A percentile compares a stretch with the other conserved stretches of the same genome.
These are phyloP conservation scores for Trissolcus basalis DNA, from an alignment of 1,140 invertebrate genomes.

Conservation along the genomic window DNA sequence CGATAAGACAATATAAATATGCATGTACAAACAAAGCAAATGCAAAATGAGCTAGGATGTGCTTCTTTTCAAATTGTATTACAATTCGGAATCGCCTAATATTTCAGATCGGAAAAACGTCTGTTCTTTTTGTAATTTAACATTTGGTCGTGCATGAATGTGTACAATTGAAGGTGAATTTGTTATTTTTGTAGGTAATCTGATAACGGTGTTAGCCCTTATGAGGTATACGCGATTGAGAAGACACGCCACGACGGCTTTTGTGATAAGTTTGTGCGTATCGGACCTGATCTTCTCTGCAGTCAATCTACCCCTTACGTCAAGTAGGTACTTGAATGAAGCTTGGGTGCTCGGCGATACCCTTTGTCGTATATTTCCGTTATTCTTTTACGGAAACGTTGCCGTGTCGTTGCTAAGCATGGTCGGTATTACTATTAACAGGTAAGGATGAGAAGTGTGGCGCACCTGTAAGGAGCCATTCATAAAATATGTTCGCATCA, in stretches of 20 bases:
- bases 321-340: slow-evolving; percentile 86
- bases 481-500: too few relatives aligned
- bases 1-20: too few relatives aligned
- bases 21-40: too few relatives aligned
- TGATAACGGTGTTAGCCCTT: slow-evolving; percentile 86
- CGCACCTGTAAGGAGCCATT: neutral
- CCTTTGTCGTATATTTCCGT: slow-evolving; percentile 89
- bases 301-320: slow-evolving; percentile 89
- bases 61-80: too few relatives aligned
- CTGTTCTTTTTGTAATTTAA: too few relatives aligned
- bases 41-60: too few relatives aligned
- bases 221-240: slow-evolving; percentile 85
- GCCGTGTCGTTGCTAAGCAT: slow-evolving; percentile 91
- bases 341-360: slow-evolving; percentile 87
- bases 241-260: slow-evolving; percentile 89
- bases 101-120: too few relatives aligned
- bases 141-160: too few relatives aligned
- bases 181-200: slow-evolving; percentile 81
- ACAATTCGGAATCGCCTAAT: too few relatives aligned
- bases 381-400: slow-evolving; percentile 93
- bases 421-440: slow-evolving; percentile 92
- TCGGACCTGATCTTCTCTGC: slow-evolving; percentile 91
- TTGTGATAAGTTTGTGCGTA: slow-evolving; percentile 89
- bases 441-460: slow-evolving; percentile 76
- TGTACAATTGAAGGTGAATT: neutral